These are phyloP conservation scores for Crax fasciolata DNA, from an alignment of 2,797 vertebrate genomes.

Conservation along the genomic window DNA sequence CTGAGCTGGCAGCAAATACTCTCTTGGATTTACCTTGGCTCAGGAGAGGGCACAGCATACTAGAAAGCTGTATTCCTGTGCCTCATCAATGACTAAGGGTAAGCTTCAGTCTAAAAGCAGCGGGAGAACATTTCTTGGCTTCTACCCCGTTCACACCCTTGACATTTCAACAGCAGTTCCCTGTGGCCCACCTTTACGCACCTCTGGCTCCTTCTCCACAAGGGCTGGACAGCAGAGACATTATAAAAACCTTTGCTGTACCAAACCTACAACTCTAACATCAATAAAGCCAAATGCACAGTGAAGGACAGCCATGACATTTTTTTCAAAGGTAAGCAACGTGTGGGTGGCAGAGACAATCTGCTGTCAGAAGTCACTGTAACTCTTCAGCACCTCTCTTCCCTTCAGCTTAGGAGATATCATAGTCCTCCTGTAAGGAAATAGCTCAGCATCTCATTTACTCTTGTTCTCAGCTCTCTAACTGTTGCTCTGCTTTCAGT, in stretches of 20 bases:
- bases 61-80: not conserved
- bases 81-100: not conserved
- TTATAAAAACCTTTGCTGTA: not conserved
- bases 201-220: not conserved
- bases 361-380: not conserved
- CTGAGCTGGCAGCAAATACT: not conserved
- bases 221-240: not conserved
- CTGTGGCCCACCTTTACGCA: not conserved
- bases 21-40: not conserved
- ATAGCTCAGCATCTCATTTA: not conserved
- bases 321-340: not conserved
- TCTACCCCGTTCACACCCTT: not conserved
- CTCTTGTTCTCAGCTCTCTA: not conserved
- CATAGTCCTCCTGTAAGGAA: not conserved
- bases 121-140: not conserved
- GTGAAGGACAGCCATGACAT: not conserved
- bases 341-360: not conserved
- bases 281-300: not conserved
- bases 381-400: not conserved
- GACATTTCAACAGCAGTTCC: accelerated
- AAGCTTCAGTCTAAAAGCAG: not conserved
- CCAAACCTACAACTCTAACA: not conserved
- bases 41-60: not conserved
- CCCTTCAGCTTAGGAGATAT: not conserved
- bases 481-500: accelerated